Evolutionary conservation across 2,888 invertebrate species (phyloP).

Genomic region (Andricus quercusramuli): DNA sequence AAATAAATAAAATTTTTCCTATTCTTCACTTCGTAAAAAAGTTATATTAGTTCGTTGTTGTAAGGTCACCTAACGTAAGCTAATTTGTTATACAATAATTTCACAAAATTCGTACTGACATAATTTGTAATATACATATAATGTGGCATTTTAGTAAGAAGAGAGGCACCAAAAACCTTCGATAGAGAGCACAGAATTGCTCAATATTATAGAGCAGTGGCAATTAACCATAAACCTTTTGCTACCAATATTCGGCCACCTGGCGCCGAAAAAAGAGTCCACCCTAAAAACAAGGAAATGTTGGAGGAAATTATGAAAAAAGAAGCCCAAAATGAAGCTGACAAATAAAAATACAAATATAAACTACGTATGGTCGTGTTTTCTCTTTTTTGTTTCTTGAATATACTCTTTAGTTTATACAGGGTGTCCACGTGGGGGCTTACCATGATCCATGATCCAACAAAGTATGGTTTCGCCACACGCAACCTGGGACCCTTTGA

Average conservation of each 20-base stretch:
- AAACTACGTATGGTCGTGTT: background rate
- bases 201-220: constrained; percentile 60
- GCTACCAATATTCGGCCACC: constrained; percentile 55
- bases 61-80: too few species aligned
- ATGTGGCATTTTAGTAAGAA: background rate
- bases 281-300: constrained; percentile 49
- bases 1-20: too few species aligned
- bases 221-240: constrained; percentile 58
- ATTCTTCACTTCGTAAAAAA: too few species aligned
- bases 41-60: background rate
- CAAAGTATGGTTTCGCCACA: too few species aligned
- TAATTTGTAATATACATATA: too few species aligned
- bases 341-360: background rate
- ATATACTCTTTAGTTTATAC: too few species aligned
- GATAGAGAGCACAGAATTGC: constrained; percentile 56
- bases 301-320: constrained; percentile 23
- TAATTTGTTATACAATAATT: background rate
- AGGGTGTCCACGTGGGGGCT: too few species aligned
- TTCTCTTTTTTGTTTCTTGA: too few species aligned
- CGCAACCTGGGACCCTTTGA: too few species aligned
- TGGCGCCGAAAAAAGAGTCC: constrained; percentile 49
- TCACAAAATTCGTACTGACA: too few species aligned
- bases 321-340: background rate
- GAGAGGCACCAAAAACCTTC: constrained; percentile 57
- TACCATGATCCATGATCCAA: too few species aligned